Evolutionary conservation across 2,888 invertebrate species (phyloP).

Genomic region (Drymonia ruficornis): DNA sequence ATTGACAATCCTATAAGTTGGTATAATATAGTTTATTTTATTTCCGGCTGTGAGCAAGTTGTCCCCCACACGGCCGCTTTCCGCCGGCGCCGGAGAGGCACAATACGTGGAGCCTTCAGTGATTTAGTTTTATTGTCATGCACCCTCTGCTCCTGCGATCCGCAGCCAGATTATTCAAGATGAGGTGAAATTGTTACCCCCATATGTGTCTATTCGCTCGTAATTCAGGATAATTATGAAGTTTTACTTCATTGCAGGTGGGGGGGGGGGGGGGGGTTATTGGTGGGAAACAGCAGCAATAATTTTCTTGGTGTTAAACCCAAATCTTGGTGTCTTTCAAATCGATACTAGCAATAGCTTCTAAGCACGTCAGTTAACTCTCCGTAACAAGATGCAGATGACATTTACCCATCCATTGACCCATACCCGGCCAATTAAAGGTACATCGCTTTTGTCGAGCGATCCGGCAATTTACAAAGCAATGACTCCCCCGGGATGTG

Average conservation of each 20-base stretch:
- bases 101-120: conserved; percentile 74
- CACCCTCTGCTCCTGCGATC: conserved; percentile 68
- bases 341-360: too few species aligned
- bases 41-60: conserved; percentile 71
- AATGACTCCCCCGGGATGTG: conserved; percentile 2
- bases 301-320: neutral
- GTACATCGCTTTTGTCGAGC: neutral
- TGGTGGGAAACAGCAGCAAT: too few species aligned
- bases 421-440: neutral
- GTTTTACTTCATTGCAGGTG: too few species aligned
- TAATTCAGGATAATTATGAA: conserved; percentile 3
- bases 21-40: conserved; percentile 70
- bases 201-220: conserved; percentile 13
- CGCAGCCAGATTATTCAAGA: conserved; percentile 64
- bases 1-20: conserved; percentile 41
- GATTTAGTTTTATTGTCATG: conserved; percentile 84
- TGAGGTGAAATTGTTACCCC: conserved; percentile 50
- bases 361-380: neutral
- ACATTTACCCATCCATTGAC: conserved; percentile 1
- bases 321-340: too few species aligned
- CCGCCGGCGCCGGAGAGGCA: conserved; percentile 81
- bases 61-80: conserved; percentile 77
- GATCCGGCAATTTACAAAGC: neutral
- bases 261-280: too few species aligned
- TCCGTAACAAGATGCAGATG: conserved; percentile 1